Evolutionary conservation across 2,888 invertebrate genomes (phyloP).

Genomic region (Nowickia ferox): DNA sequence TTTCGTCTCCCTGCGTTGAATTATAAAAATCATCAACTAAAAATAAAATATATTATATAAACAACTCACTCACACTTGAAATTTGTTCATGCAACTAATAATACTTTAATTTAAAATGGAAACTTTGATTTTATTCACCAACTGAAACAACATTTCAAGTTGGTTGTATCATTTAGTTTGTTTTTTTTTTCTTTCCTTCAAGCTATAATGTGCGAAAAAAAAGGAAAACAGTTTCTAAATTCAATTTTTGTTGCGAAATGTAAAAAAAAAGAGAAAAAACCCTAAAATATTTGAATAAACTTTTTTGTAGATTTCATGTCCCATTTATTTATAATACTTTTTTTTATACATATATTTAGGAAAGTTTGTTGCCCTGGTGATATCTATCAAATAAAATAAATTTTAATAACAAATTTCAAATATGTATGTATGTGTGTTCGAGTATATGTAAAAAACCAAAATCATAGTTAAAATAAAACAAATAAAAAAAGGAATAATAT

Average conservation of each 20-base stretch:
- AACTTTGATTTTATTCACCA: slow-evolving; percentile 23
- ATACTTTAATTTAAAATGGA: slow-evolving; percentile 18
- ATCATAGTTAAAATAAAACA: background rate
- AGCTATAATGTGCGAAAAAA: background rate
- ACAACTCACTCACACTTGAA: slow-evolving; percentile 26
- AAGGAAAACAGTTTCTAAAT: slow-evolving; percentile 17
- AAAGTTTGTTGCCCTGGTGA: slow-evolving; percentile 72
- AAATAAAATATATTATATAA: slow-evolving; percentile 7
- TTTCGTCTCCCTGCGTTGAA: background rate
- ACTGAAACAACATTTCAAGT: background rate
- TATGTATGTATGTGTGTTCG: no score
- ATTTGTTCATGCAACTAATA: slow-evolving; percentile 43
- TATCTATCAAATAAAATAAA: slow-evolving; percentile 73
- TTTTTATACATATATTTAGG: background rate
- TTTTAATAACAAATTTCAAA: slow-evolving; percentile 52
- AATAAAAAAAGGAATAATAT: background rate
- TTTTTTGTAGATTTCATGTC: slow-evolving; percentile 11
- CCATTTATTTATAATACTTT: slow-evolving; percentile 1
- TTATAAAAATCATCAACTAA: slow-evolving; percentile 7
- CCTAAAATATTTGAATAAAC: slow-evolving; percentile 1
- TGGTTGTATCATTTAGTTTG: background rate
- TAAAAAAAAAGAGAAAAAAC: slow-evolving; percentile 17
- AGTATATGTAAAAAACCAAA: slow-evolving; percentile 4
- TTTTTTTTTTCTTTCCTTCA: slow-evolving; percentile 1
- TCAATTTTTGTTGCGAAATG: slow-evolving; percentile 12